Evolutionary conservation across 2,797 vertebrate genomes (phyloP).

Genomic region (Gymnoscopelus braueri): DNA sequence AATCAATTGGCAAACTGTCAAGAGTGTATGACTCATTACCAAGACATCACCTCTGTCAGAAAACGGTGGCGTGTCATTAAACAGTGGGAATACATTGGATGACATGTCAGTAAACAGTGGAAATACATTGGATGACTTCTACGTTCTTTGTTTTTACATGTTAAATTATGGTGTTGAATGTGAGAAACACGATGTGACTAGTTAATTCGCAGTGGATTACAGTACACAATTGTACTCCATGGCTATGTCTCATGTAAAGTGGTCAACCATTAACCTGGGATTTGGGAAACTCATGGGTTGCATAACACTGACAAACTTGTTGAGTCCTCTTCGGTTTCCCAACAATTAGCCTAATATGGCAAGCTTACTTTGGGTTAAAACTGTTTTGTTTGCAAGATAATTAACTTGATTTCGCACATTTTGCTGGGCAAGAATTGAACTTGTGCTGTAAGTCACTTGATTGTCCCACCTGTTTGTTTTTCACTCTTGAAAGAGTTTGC

Average conservation of each 20-base stretch:
- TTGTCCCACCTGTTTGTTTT: neutral
- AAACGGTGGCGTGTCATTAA: slow-evolving; percentile 11
- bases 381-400: neutral
- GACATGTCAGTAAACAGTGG: slow-evolving; percentile 24
- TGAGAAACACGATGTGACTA: slow-evolving; percentile 19
- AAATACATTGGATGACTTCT: slow-evolving; percentile 17
- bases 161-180: slow-evolving; percentile 12
- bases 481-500: neutral
- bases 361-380: neutral
- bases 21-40: slow-evolving; percentile 35
- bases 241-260: slow-evolving; percentile 16
- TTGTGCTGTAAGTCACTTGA: slow-evolving; percentile 1
- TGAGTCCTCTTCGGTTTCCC: slow-evolving; percentile 11
- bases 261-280: slow-evolving; percentile 42
- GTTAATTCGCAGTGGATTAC: slow-evolving; percentile 10
- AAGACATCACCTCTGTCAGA: slow-evolving; percentile 23
- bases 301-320: slow-evolving; percentile 19
- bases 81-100: slow-evolving; percentile 21
- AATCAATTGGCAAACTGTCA: slow-evolving; percentile 19
- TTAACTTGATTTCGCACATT: slow-evolving; percentile 20
- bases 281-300: slow-evolving; percentile 29
- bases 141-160: slow-evolving; percentile 1
- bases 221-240: slow-evolving; percentile 15
- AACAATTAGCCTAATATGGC: slow-evolving; percentile 5
- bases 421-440: slow-evolving; percentile 14